A percentile compares a stretch with the other conserved stretches of the same genome.
Evolutionary conservation across 2,113 vertebrate genomes (phyloP).

Genomic region (Chionis minor): DNA sequence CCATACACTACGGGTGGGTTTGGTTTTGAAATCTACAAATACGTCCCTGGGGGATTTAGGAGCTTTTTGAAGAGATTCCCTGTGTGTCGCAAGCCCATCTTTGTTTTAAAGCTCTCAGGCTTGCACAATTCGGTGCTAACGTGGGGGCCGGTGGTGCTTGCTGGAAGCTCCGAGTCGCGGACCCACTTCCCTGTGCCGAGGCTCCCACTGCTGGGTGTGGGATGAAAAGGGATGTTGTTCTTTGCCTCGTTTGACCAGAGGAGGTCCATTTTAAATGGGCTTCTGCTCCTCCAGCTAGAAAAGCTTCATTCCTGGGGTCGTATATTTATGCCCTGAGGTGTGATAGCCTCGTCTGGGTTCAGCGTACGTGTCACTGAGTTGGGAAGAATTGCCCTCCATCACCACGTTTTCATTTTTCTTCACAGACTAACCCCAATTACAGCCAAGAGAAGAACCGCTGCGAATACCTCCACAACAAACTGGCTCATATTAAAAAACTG

Average conservation of each 20-base stretch:
- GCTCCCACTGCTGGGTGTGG: neutral
- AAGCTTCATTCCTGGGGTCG: neutral
- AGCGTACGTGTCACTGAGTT: rapidly evolving
- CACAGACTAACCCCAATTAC: constrained; percentile 94
- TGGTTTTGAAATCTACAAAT: no score
- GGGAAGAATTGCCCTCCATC: neutral
- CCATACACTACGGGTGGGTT: rapidly evolving
- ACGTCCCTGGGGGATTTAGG: neutral
- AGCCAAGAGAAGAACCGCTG: constrained; percentile 97
- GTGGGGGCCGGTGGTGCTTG: neutral
- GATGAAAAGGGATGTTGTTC: neutral
- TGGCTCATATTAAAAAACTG: constrained; percentile 97
- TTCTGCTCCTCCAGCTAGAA: neutral
- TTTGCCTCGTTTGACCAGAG: neutral
- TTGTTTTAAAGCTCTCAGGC: neutral
- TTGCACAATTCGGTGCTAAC: rapidly evolving
- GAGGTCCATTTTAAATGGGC: rapidly evolving
- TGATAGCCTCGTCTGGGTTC: rapidly evolving
- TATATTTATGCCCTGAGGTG: neutral
- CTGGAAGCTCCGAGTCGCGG: neutral
- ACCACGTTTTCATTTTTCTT: neutral
- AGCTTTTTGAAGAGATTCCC: neutral
- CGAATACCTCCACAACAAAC: constrained; percentile 98
- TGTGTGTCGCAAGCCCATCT: no score
- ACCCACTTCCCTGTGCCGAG: rapidly evolving